These are phyloP conservation scores for Rhaphigaster nebulosa DNA, from an alignment of 2,888 invertebrate species.

Conservation along the genomic window DNA sequence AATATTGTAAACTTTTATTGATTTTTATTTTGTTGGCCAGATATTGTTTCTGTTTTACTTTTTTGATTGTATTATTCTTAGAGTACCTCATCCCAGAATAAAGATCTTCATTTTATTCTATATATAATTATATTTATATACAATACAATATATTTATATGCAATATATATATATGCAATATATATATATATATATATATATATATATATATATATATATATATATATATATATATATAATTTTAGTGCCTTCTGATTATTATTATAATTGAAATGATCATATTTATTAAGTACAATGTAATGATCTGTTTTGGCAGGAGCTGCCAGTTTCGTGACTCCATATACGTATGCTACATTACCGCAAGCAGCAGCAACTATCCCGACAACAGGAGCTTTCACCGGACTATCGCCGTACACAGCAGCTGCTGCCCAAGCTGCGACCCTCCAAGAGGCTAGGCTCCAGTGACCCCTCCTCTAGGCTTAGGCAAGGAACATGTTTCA, in stretches of 20 bases:
- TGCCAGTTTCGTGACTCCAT: conserved; percentile 81
- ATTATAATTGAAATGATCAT: not conserved
- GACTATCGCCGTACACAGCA: conserved; percentile 73
- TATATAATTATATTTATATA: no score
- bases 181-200: no score
- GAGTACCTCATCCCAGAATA: no score
- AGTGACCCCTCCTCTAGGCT: conserved; percentile 70
- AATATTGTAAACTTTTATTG: no score
- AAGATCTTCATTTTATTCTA: no score
- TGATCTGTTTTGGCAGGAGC: conserved; percentile 70
- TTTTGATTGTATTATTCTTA: no score
- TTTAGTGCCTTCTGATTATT: not conserved
- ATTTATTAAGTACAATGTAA: not conserved
- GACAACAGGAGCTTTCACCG: conserved; percentile 75
- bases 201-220: no score
- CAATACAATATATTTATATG: no score
- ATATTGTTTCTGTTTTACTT: no score
- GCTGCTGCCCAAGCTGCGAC: conserved; percentile 76
- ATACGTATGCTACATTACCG: conserved; percentile 79
- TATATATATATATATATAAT: no score
- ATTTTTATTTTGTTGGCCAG: no score
- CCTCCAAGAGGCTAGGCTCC: conserved; percentile 83
- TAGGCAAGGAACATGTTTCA: conserved; percentile 57
- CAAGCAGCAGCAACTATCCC: conserved; percentile 75
- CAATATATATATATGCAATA: no score